Base-by-base conservation (phyloP, 1,140 invertebrate genomes). In the Drosophila varians region DNA sequence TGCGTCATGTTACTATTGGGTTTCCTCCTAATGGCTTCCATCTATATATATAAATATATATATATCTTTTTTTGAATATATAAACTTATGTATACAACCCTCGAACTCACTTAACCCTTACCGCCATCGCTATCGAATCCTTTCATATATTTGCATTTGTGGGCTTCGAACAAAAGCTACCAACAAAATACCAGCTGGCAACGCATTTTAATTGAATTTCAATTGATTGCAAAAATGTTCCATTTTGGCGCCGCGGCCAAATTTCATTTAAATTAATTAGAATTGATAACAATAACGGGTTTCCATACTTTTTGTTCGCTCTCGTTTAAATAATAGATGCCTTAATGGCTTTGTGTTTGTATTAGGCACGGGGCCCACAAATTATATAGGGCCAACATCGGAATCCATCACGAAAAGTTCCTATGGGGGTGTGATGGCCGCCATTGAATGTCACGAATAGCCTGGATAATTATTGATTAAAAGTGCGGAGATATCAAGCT, bases 191-290 rank as follows among this genome's bases (percentile, higher is more conserved):
- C 62, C 69, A 82, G 58, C 46, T 73, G 80, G 76, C 55, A 74
- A 73, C 62, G 76, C 38, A 74, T 82, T 87, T 87, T 87, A 87
- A 87, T 87, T 87, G 82, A 87, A 87, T 87, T 87, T 87, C 77
- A 87, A 87, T 87, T 87, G 77, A 87, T 87, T 87, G 82, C 82
- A 74, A 87, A 86, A 77, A 82, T 82, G 49, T 87, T 74, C 70
- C 57, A 71, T 75, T 87, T 65, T 38, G 36, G 66, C 65, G 57
- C 64, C 62, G 40, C 72, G 61, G 25, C 64, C 61, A 61, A 87
- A 87, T 87, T 87, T 87, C 56, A 77, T 82, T 87, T 77, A 82
- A 82, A 87, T 87, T 82, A 87, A 87, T 87, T 82, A 75, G 74
- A 77, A 77, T 87, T 82, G 82, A 82, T 82, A 88, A 88, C 70